Conservation (phyloP, 2,113 vertebrate species). For the Coturnix japonica region DNA sequence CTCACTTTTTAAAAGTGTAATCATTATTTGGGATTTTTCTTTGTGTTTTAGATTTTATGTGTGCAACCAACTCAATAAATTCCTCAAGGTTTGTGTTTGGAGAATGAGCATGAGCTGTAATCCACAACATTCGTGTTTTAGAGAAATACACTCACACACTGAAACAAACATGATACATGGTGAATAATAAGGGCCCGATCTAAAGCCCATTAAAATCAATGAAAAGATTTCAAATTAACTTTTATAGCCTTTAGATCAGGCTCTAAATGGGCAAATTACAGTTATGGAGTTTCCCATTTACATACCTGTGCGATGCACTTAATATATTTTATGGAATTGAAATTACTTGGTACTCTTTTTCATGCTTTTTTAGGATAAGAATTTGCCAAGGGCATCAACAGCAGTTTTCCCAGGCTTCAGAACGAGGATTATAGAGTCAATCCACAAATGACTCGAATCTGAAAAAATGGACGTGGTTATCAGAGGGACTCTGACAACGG, state of each 20-base stretch:
- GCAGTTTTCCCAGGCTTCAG: constrained; percentile 58
- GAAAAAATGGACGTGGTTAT: constrained; percentile 41
- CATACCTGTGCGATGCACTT: constrained; percentile 66
- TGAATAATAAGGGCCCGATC: constrained; percentile 3
- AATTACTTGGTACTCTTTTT: constrained; percentile 65
- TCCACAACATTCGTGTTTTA: background rate
- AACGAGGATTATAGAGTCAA: constrained; percentile 47
- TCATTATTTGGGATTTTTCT: background rate
- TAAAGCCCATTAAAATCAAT: constrained; percentile 69
- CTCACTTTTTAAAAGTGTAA: background rate
- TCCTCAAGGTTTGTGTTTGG: background rate
- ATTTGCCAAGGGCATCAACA: constrained; percentile 68
- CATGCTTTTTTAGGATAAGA: constrained; percentile 66
- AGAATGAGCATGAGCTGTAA: background rate
- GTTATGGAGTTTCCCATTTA: constrained; percentile 56
- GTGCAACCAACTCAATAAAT: background rate
- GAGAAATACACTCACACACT: background rate
- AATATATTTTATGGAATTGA: constrained; percentile 66
- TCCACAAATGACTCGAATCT: constrained; percentile 52
- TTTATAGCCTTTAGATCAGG: constrained; percentile 65
- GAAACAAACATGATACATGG: constrained; percentile 50
- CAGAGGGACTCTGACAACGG: constrained; percentile 44
- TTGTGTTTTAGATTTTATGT: background rate
- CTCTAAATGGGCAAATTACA: constrained; percentile 68
- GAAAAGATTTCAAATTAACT: constrained; percentile 68